Evolutionary conservation across 1,140 invertebrate genomes (phyloP).

Genomic region (Ericerus pela): DNA sequence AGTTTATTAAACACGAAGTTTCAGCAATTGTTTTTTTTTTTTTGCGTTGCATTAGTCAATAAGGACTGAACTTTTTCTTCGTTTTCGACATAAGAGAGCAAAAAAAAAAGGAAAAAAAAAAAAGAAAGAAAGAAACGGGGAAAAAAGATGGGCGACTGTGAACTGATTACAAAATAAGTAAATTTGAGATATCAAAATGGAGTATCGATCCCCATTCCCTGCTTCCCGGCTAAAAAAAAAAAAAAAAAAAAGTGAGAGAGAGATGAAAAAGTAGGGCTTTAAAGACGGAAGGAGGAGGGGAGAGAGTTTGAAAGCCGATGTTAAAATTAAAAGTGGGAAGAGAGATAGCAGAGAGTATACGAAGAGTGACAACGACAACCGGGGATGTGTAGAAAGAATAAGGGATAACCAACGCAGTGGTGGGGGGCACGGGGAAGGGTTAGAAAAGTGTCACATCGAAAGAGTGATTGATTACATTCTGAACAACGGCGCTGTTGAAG

Average conservation of each 20-base stretch:
- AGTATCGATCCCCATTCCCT: slow-evolving; percentile 6
- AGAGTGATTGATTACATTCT: slow-evolving; percentile 12
- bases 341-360: background rate
- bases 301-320: background rate
- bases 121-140: too few species aligned
- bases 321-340: slow-evolving; percentile 7
- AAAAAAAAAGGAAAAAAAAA: too few species aligned
- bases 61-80: too few species aligned
- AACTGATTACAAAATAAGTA: too few species aligned
- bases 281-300: background rate
- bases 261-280: background rate
- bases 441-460: slow-evolving; percentile 9
- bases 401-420: slow-evolving; percentile 1
- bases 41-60: too few species aligned
- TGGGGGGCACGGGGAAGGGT: background rate
- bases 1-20: too few species aligned
- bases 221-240: too few species aligned
- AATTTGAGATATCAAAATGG: slow-evolving; percentile 8
- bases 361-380: background rate
- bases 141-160: too few species aligned
- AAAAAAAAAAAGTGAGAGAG: background rate
- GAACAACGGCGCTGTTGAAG: slow-evolving; percentile 9
- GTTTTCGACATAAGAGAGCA: too few species aligned
- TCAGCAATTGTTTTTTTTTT: too few species aligned
- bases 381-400: slow-evolving; percentile 9